Base-by-base conservation (phyloP, 1,140 invertebrate genomes). In the Acromyrmex charruanus region DNA sequence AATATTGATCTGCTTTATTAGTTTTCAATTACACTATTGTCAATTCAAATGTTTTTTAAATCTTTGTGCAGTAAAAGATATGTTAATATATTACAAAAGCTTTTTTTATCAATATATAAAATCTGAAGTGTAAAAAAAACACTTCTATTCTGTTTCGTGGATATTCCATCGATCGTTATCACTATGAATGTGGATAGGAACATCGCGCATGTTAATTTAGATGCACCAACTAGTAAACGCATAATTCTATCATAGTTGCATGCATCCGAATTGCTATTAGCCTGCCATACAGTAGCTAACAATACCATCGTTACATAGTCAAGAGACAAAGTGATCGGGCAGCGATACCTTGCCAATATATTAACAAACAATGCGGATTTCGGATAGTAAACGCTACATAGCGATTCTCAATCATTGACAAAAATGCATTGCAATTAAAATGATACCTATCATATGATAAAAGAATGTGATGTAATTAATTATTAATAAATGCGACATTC, bases 331-430 rank as follows among this genome's bases (percentile, higher is more conserved):
- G 49, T 75, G 53, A 84, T 63, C n/a, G 14, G 12, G 0, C 44
- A 84, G 7, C 25, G 68, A 84, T 75, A 74, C 6, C 44, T 79
- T 44, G 21, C 25, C 53, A 74, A 82, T 74, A 82, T 49, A 82
- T 82, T 82, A 82, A 82, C 68, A 74, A 82, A 74, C 25, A 74
- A 82, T 82, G 55, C 10, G 28, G 55, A 6, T 31, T 81, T 31
- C 53, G 25, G 35, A 71, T 3, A 58, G 25, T 10, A 25, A 59
- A 31, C 16, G 58, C 6, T 58, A 25, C 10, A 82, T 21, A 71
- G 16, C 10, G 10, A 69, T 21, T 3, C 1, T 31, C 2, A 1
- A 77, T 44, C 25, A 6, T 25, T 49, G 21, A 44, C 14, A 58
- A 59, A 58, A 59, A 81, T 49, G 2, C 21, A 35, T 14, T 21